Base-by-base conservation (phyloP, 2,888 invertebrate genomes). In the Cephalotes varians region DNA sequence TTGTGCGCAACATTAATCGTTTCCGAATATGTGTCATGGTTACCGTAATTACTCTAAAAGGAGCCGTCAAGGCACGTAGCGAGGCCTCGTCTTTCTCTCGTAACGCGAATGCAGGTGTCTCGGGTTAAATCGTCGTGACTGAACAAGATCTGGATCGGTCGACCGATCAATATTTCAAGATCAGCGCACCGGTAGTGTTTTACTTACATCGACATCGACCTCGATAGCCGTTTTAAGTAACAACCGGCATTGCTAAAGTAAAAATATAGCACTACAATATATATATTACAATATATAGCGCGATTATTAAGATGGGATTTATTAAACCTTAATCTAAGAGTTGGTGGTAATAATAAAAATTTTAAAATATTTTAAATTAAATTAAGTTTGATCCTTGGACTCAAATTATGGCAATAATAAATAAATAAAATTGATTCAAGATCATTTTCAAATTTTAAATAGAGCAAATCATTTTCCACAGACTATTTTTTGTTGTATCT, bases 101-200 rank as follows among this genome's bases (percentile, higher is more conserved):
- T 49, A 49, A 79, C 31, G 60, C 73, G 81, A 81, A 87, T 83
- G 87, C 72, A 69, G 80, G 25, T 79, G 77, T 80, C 62, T 87
- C 87, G 58, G 82, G 71, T 81, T 34, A 62, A 80, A 56, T 60
- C 49, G 77, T 51, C 51, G 51, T 65, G 73, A 82, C 37, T 58
- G 64, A 73, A 74, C 51, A 67, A 60, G 79, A 71, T 86, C 82
- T 71, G 77, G 67, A 89, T 83, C 89, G 86, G 81, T 37, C 76
- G 83, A 85, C 31, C 62, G 84, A 89, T 86, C 85, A 79, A 86
- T 79, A 80, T 81, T 83, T 87, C 89, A 85, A 89, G 89, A 87
- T 89, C 88, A 87, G 81, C 73, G 44, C 85, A 89, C 60, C 51
- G 65, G 28, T n/a, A n/a, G 21, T 47, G 84, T 72, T 85, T 83